phyloP scores from a whole-genome alignment of 2,797 vertebrate species.

The Myotis vivesi region DNA sequence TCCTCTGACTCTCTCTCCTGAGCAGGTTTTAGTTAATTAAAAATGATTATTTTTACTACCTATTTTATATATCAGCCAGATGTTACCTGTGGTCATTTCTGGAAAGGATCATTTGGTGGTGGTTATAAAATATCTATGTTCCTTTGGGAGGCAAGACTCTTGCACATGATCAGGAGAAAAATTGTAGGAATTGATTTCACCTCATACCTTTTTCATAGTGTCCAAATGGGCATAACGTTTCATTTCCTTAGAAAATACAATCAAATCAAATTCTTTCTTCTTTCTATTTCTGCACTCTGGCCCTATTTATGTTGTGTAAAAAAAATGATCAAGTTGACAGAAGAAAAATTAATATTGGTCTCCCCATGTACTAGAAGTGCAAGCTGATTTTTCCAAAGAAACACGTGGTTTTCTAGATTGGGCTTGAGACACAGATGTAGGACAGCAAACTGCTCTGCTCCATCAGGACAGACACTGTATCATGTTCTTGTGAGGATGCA shows the following conservation, averaged over 20 bases:
- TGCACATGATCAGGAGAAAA: conserved; percentile 64
- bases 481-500: not conserved
- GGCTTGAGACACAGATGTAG: not conserved
- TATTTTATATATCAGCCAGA: conserved; percentile 76
- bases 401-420: not conserved
- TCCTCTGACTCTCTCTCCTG: conserved; percentile 64
- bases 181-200: conserved; percentile 71
- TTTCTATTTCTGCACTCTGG: not conserved
- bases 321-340: not conserved
- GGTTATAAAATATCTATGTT: conserved; percentile 72
- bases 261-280: conserved; percentile 20
- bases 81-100: conserved; percentile 81
- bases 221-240: not conserved
- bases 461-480: not conserved
- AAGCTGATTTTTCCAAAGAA: not conserved
- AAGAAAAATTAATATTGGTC: conserved; percentile 25
- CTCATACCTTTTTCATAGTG: not conserved
- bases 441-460: not conserved
- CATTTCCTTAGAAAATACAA: conserved; percentile 6
- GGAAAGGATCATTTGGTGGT: conserved; percentile 75
- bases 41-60: conserved; percentile 79
- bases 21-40: conserved; percentile 80
- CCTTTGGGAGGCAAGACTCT: conserved; percentile 62
- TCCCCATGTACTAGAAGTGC: not conserved
- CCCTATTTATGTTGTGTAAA: not conserved